Conservation (phyloP, 2,797 vertebrate species). For the Gymnocypris eckloni region DNA sequence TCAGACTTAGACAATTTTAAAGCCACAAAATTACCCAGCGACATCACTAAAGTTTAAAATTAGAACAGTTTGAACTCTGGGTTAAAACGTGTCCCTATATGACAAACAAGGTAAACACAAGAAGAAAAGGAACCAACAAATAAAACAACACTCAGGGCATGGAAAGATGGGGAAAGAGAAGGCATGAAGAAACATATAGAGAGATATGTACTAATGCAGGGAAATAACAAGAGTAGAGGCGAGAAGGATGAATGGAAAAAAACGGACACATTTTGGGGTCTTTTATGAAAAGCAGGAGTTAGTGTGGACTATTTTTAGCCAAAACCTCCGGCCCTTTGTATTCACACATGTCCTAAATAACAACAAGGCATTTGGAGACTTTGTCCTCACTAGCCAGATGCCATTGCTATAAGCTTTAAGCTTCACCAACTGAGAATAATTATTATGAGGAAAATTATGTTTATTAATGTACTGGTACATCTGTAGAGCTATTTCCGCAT, state of each 20-base stretch:
- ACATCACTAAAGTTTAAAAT: background rate
- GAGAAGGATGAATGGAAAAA: background rate
- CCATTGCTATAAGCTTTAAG: conserved; percentile 16
- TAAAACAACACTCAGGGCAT: conserved; percentile 15
- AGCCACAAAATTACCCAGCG: too few relatives aligned
- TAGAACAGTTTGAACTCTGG: background rate
- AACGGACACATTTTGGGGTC: background rate
- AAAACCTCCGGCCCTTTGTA: conserved; percentile 21
- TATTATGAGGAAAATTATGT: background rate
- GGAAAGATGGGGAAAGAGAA: background rate
- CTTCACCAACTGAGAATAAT: conserved; percentile 9
- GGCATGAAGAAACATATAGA: conserved; percentile 3
- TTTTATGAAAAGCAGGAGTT: conserved; percentile 25
- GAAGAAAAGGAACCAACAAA: conserved; percentile 20
- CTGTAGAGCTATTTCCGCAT: background rate
- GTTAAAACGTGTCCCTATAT: background rate
- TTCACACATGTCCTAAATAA: conserved; percentile 43
- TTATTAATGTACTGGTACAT: conserved; percentile 18
- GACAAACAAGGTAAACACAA: background rate
- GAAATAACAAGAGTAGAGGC: conserved; percentile 9
- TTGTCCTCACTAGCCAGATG: conserved; percentile 17
- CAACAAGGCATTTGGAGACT: conserved; percentile 38
- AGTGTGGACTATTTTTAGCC: conserved; percentile 47
- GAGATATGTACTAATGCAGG: background rate
- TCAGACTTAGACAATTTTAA: background rate